These are phyloP conservation scores for Empis livida DNA, from an alignment of 2,888 invertebrate genomes.

Conservation along the genomic window DNA sequence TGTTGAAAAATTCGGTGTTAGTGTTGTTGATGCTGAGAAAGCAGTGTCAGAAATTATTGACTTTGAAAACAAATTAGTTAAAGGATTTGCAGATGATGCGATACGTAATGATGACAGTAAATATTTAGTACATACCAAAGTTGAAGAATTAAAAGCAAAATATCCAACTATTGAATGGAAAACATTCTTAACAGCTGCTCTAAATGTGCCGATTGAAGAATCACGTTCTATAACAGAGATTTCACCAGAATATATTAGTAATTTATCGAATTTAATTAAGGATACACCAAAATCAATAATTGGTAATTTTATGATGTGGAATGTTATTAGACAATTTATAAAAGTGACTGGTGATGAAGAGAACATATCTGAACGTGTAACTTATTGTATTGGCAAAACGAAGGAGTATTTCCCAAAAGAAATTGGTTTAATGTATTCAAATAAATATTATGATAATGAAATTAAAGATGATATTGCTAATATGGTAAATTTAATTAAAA, in stretches of 20 bases:
- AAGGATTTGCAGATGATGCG: not conserved
- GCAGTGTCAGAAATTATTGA: not conserved
- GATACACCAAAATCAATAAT: not conserved
- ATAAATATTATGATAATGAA: constrained; percentile 1
- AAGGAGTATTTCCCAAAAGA: not conserved
- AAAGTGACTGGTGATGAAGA: not conserved
- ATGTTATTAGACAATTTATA: not conserved
- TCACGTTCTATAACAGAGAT: not conserved
- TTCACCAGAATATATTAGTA: not conserved
- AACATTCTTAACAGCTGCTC: not conserved
- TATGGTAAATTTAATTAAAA: not conserved
- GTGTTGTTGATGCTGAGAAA: not conserved
- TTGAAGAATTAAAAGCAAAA: not conserved
- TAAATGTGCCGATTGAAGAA: not conserved
- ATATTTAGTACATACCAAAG: not conserved
- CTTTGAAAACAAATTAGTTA: not conserved
- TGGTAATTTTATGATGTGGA: not conserved
- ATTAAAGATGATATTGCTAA: not conserved
- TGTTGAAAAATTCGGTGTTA: not conserved
- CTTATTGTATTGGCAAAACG: not conserved
- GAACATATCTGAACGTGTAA: not conserved
- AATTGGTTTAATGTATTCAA: not conserved
- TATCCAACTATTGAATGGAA: not conserved
- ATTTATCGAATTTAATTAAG: not conserved
- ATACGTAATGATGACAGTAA: not conserved